Conservation (phyloP, 2,113 vertebrate genomes). For the Hydrolagus affinis region DNA sequence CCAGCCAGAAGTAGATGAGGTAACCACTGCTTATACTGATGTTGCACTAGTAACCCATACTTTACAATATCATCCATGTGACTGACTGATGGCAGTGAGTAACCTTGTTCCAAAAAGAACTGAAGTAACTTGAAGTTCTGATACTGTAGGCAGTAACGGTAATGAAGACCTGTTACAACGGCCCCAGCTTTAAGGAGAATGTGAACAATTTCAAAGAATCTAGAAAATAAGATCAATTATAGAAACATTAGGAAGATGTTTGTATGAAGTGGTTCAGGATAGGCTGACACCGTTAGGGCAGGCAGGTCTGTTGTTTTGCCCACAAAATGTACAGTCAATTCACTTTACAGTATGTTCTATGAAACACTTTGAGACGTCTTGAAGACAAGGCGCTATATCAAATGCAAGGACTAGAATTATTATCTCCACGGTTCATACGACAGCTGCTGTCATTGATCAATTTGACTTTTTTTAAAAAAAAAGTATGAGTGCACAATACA, state of each 20-base stretch:
- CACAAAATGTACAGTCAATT: too few species aligned
- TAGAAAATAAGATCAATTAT: conserved; percentile 36
- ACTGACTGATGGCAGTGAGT: conserved; percentile 41
- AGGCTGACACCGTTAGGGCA: too few species aligned
- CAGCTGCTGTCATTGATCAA: not conserved
- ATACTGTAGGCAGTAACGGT: conserved; percentile 53
- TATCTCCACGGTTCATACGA: not conserved
- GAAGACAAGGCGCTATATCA: too few species aligned
- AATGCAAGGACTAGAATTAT: too few species aligned
- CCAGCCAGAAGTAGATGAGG: conserved; percentile 73
- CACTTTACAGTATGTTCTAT: too few species aligned
- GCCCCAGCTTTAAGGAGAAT: conserved; percentile 56
- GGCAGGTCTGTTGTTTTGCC: too few species aligned
- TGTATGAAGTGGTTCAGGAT: too few species aligned
- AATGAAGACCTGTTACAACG: conserved; percentile 51
- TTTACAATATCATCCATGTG: conserved; percentile 47
- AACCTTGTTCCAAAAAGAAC: conserved; percentile 54
- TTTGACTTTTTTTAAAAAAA: not conserved
- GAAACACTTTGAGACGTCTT: too few species aligned
- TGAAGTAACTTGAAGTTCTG: conserved; percentile 53
- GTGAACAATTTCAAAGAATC: conserved; percentile 47
- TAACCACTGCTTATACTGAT: conserved; percentile 65
- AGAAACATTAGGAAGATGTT: conserved; percentile 3
- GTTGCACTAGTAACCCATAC: conserved; percentile 37
- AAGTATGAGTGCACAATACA: not conserved